These are phyloP conservation scores for Clivina fossor DNA, from an alignment of 2,888 invertebrate genomes.

Conservation along the genomic window DNA sequence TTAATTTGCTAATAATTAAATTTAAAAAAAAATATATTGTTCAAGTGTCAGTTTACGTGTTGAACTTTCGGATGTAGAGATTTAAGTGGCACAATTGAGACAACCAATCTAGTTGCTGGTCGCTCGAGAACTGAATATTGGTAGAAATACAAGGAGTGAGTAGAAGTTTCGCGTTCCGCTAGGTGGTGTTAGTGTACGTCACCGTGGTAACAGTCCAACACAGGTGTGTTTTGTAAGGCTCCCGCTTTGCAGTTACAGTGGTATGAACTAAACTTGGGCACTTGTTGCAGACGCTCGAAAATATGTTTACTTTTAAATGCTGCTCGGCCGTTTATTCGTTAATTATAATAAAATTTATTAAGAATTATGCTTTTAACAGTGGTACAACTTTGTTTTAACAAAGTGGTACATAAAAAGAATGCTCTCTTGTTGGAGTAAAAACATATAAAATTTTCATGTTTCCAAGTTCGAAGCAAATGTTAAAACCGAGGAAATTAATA, in stretches of 20 bases:
- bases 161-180: constrained; percentile 17
- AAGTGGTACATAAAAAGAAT: no score
- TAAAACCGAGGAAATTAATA: no score
- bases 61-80: neutral
- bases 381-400: neutral
- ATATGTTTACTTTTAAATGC: constrained; percentile 30
- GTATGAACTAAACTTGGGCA: constrained; percentile 11
- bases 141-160: no score
- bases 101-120: constrained; percentile 5
- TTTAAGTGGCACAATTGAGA: constrained; percentile 5
- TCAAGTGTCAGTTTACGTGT: neutral
- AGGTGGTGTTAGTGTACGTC: constrained; percentile 14
- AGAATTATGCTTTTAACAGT: no score
- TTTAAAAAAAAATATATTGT: neutral
- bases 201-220: constrained; percentile 5
- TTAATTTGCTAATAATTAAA: neutral
- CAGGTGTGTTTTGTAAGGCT: constrained; percentile 27
- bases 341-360: constrained; percentile 22
- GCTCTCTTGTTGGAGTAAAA: no score
- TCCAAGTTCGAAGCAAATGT: no score
- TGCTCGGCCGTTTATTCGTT: constrained; percentile 4
- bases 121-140: constrained; percentile 23
- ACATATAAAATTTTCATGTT: no score
- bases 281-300: constrained; percentile 26
- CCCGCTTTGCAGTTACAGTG: constrained; percentile 12